Percentiles rank a stretch among this genome's conserved stretches.
phyloP scores from a whole-genome alignment of 2,888 invertebrate species.

The Patella depressa region DNA sequence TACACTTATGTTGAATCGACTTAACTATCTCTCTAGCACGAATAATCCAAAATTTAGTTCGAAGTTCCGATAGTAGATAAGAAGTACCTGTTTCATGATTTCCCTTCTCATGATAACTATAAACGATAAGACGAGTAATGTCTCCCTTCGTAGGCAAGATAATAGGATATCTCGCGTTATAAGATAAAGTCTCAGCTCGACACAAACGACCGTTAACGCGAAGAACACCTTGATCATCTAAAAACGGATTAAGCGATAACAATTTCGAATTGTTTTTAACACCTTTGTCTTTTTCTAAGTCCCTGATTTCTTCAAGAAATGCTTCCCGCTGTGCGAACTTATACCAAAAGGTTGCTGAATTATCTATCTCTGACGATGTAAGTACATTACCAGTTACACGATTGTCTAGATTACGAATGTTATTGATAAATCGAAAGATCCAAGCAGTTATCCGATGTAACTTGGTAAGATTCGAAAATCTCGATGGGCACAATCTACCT shows the following conservation, averaged over 20 bases:
- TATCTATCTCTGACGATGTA: background rate
- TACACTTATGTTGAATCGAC: conserved; percentile 23
- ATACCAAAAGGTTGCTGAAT: background rate
- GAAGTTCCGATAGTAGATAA: conserved; percentile 20
- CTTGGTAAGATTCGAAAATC: background rate
- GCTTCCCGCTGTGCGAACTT: too few species aligned
- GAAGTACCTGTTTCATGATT: conserved; percentile 26
- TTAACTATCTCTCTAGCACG: too few species aligned
- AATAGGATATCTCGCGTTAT: conserved; percentile 26
- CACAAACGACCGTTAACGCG: background rate
- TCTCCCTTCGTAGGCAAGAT: conserved; percentile 30
- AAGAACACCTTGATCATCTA: background rate
- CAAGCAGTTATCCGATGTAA: background rate
- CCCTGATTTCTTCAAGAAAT: too few species aligned
- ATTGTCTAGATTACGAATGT: background rate
- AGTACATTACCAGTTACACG: background rate
- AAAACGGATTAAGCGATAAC: too few species aligned
- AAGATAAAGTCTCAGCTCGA: conserved; percentile 14
- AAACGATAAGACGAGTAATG: conserved; percentile 29
- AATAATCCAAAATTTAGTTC: conserved; percentile 31
- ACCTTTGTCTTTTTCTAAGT: too few species aligned
- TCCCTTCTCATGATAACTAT: conserved; percentile 22
- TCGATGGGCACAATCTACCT: background rate
- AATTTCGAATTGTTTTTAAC: too few species aligned
- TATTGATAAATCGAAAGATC: background rate